Percentiles rank a stretch among this genome's conserved stretches.
Evolutionary conservation across 2,888 invertebrate species (phyloP).

Genomic region (Euclidia mi): DNA sequence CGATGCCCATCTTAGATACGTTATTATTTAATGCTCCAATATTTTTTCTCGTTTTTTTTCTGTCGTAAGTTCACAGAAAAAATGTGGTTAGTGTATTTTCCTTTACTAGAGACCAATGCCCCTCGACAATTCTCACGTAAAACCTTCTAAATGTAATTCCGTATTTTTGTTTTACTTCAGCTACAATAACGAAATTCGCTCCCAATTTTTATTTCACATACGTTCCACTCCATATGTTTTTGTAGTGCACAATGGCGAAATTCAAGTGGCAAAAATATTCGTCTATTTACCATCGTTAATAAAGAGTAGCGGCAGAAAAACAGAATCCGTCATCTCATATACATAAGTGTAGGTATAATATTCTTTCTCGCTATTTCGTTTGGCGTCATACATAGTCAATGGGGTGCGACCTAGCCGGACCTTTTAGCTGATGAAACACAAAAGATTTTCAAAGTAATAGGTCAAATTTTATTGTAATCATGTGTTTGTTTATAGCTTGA

Average conservation of each 20-base stretch:
- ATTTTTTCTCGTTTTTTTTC: constrained; percentile 31
- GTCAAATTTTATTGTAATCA: constrained; percentile 64
- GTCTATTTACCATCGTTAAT: constrained; percentile 5
- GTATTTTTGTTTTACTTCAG: constrained; percentile 3
- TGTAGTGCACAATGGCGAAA: background rate
- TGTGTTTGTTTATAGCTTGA: constrained; percentile 45
- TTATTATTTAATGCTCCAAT: constrained; percentile 28
- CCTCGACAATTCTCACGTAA: too few species aligned
- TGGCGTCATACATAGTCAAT: constrained; percentile 81
- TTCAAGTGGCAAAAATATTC: constrained; percentile 4
- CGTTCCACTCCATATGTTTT: too few species aligned
- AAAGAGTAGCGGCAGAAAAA: constrained; percentile 19
- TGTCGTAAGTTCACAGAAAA: constrained; percentile 26
- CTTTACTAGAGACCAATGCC: background rate
- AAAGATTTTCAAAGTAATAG: constrained; percentile 60
- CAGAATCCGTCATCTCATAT: constrained; percentile 38
- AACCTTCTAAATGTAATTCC: constrained; percentile 4
- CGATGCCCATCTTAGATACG: constrained; percentile 28
- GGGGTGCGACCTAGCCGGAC: constrained; percentile 62
- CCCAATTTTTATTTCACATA: too few species aligned
- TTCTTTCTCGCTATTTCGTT: constrained; percentile 48
- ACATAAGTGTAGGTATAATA: constrained; percentile 44
- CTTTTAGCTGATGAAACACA: constrained; percentile 78
- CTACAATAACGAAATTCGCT: background rate
- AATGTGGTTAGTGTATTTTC: constrained; percentile 16